These are phyloP conservation scores for Amblyopsis rosae DNA, from an alignment of 2,113 vertebrate genomes.

Conservation along the genomic window DNA sequence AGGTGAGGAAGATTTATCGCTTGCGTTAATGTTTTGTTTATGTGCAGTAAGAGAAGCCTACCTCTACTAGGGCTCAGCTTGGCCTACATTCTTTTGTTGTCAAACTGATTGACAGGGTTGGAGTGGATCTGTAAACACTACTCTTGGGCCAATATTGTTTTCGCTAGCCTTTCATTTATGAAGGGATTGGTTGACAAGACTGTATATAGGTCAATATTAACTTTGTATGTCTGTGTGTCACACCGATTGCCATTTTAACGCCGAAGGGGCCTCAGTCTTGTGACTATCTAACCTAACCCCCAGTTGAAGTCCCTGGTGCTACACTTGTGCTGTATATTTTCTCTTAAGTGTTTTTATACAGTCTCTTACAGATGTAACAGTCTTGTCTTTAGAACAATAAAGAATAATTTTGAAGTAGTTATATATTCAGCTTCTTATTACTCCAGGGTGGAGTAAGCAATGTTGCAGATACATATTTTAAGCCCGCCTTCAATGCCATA, in stretches of 20 bases:
- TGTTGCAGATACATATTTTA: no score
- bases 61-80: constrained; percentile 44
- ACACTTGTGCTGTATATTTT: constrained; percentile 67
- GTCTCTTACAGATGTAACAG: constrained; percentile 54
- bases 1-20: constrained; percentile 32
- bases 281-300: constrained; percentile 18
- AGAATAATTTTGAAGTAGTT: constrained; percentile 58
- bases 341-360: constrained; percentile 67
- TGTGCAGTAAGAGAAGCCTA: constrained; percentile 44
- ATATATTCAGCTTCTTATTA: not conserved
- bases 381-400: constrained; percentile 71
- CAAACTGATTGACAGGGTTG: constrained; percentile 22
- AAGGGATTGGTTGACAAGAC: constrained; percentile 19
- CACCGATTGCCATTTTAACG: constrained; percentile 56
- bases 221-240: constrained; percentile 48
- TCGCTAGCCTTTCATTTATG: not conserved
- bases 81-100: constrained; percentile 28
- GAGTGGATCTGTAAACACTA: constrained; percentile 47
- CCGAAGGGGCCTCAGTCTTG: constrained; percentile 31
- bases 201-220: constrained; percentile 46
- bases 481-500: no score
- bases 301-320: constrained; percentile 66
- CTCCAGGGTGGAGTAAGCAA: no score
- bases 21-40: constrained; percentile 1
- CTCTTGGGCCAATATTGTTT: constrained; percentile 36